Base-by-base conservation (phyloP, 2,888 invertebrate species). In the Drosophila falleni region DNA sequence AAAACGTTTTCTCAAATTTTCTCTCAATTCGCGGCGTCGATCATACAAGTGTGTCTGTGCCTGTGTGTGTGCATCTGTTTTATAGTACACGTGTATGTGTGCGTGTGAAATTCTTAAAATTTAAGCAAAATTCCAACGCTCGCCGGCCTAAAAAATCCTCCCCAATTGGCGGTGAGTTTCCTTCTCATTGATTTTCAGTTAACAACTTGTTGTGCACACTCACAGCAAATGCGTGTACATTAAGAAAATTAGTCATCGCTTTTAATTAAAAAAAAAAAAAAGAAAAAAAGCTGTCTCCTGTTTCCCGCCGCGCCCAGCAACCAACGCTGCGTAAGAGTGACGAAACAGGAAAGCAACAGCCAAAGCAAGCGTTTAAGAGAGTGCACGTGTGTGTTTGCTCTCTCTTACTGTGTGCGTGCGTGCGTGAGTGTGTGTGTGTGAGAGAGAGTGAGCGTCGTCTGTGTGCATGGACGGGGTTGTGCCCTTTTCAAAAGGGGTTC, bases 261-360 rank as follows among this genome's bases (percentile, higher is more conserved):
- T 78, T 83, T 79, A 83, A 80, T 87, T 72, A 84, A 80, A 83
- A 86, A 66, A 72, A 70, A 64, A 53, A 53, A 69, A 56, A 11
- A 74, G 65, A 69, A 71, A 74, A 67, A 69, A 71, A 64, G 23
- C 23, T 23, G 23, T 23, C 78, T 82, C 80, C 86, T 82, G 78
- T 71, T 83, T 82, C 86, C 86, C 82, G 86, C 84, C 84, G 85
- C 84, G 78, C 84, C 84, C 84, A 87, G 66, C 71, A 74, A 73
- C 64, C 64, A 35, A 35, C 35, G 13, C 35, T 13, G 41, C 13
- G 54, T 49, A 64, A 62, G 59, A 79, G 74, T 74, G 71, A 64
- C 54, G 19, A 55, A 26, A 37, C 50, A 65, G 78, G 83, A 59
- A 82, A 82, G 82, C 82, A 82, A 82, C 82, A 82, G 84, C 65